Percentiles rank a stretch among this genome's conserved stretches.
These are phyloP conservation scores for Porites cylindrica DNA, from an alignment of 92 coral and sea anemone species.

Conservation along the genomic window DNA sequence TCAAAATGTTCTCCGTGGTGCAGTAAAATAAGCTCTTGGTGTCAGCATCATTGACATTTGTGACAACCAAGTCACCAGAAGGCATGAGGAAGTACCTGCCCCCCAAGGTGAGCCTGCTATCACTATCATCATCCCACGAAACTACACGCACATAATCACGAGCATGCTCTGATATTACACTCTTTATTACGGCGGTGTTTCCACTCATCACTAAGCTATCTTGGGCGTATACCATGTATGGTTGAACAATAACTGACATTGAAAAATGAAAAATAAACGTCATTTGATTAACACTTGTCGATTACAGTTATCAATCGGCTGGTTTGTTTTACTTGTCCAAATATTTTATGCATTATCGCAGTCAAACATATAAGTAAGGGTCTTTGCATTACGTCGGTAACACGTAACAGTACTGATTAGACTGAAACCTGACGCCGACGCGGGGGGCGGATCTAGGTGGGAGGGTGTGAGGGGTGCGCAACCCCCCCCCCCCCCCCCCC, in stretches of 20 bases:
- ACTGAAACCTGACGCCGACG: too few relatives aligned
- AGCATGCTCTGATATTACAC: conserved; percentile 74
- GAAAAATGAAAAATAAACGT: too few relatives aligned
- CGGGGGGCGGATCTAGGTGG: too few relatives aligned
- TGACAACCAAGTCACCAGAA: conserved; percentile 91
- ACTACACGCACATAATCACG: conserved; percentile 80
- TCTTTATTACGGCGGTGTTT: conserved; percentile 88
- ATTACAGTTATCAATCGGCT: neutral
- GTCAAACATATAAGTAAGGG: too few relatives aligned
- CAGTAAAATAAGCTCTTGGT: conserved; percentile 72
- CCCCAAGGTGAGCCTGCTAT: conserved; percentile 64
- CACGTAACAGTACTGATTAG: too few relatives aligned
- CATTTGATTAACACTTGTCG: neutral
- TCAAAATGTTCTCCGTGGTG: conserved; percentile 80
- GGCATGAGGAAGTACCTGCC: conserved; percentile 88
- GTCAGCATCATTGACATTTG: conserved; percentile 73
- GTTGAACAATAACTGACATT: conserved; percentile 75
- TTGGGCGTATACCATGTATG: conserved; percentile 80
- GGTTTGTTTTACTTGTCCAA: too few relatives aligned
- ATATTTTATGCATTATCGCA: too few relatives aligned
- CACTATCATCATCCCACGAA: conserved; percentile 75
- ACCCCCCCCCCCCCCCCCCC: too few relatives aligned
- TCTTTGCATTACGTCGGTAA: too few relatives aligned
- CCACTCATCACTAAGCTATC: conserved; percentile 85
- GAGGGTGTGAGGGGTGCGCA: too few relatives aligned